Evolutionary conservation across 1,140 invertebrate species (phyloP), one percentile per base, ranked within the genome.

Genomic region (Lasioglossum baleicum): DNA sequence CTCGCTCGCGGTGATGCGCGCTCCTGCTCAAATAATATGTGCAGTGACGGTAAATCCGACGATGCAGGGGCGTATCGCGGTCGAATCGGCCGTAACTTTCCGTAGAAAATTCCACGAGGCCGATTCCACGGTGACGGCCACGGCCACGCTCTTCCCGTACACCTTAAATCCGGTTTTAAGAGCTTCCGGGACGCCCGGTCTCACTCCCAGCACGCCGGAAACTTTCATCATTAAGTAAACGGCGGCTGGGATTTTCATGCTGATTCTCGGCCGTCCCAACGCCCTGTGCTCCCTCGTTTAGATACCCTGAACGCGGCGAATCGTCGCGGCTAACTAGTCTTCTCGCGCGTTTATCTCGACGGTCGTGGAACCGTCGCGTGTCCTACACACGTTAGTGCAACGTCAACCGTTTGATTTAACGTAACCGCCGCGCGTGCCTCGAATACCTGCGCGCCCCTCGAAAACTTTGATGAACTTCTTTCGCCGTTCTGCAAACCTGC

Each of bases 191-290:
- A 56, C 51, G 76, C 76, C n/a, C 44, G 63, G 22, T 15, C 63
- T 76, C 48, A 64, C 10, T 42, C 53, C 70, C 42, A 68, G 13
- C 48, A 66, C 64, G 44, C 35, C 35, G 58, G 68, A 73, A 86
- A 81, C 65, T 86, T 83, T 78, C 73, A 71, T 83, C 81, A 75
- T 83, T 83, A 86, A 81, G 74, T 83, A 81, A 78, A 86, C 80
- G 60, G 81, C 73, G 35, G 60, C 69, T 48, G 17, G 42, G 58
- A 78, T 48, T 69, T 51, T 75, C 74, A 70, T 64, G 60, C 76
- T 58, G 69, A 65, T 78, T 81, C 35, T 15, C 56, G 60, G 7
- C 15, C 22, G 10, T 15, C 11, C 51, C 17, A 1, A 11, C 22
- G 8, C 31, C 66, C 31, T 11, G 5, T 17, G 7, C 20, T 60